Percentiles rank a stretch among this genome's conserved stretches.
phyloP scores from a whole-genome alignment of 2,113 vertebrate species.

The Struthidea cinerea region DNA sequence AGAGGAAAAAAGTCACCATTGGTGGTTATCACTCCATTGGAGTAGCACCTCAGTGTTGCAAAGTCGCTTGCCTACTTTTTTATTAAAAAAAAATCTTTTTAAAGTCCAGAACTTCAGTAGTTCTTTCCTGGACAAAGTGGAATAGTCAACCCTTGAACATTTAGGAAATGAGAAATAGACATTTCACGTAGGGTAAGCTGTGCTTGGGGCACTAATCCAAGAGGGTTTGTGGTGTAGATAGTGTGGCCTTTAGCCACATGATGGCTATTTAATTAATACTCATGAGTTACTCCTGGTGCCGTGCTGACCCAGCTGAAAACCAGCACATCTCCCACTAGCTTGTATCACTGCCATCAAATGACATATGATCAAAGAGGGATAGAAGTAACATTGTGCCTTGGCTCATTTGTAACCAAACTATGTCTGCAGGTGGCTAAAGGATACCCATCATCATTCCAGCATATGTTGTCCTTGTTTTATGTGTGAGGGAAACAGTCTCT shows the following conservation, averaged over 20 bases:
- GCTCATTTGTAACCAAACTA: not conserved
- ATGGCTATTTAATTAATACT: not conserved
- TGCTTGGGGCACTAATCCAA: not conserved
- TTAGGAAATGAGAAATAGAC: not conserved
- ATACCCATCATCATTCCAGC: not conserved
- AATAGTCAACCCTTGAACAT: not conserved
- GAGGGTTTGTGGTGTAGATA: not conserved
- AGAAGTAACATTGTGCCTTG: not conserved
- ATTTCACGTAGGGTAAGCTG: not conserved
- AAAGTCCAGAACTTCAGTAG: not conserved
- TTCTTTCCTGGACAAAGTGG: not conserved
- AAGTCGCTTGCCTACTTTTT: not conserved
- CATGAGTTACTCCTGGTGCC: not conserved
- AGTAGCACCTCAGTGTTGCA: not conserved
- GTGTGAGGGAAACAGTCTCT: not conserved
- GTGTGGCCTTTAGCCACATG: not conserved
- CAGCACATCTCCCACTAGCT: not conserved
- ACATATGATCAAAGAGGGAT: not conserved
- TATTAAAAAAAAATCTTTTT: not conserved
- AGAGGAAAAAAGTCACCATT: accelerated
- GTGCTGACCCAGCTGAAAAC: not conserved
- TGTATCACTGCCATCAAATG: not conserved
- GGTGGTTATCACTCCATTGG: not conserved
- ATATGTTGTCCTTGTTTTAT: not conserved
- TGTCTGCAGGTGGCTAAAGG: not conserved